Conservation (phyloP, 1,140 invertebrate species). For the Apis laboriosa region DNA sequence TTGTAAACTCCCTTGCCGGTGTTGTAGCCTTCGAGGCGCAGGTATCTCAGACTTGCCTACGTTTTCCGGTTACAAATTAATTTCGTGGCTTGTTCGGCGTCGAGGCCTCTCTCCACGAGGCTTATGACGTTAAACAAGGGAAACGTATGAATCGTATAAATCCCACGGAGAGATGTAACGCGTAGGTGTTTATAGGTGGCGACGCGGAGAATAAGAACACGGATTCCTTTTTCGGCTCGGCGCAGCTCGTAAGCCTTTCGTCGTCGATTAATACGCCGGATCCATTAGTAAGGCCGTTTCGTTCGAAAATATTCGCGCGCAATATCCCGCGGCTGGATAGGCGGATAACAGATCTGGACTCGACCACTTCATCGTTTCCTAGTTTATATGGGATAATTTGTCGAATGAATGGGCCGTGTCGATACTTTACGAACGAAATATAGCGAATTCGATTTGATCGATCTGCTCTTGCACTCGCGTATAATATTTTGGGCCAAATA, state of each 20-base stretch:
- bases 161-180: slow-evolving; percentile 38
- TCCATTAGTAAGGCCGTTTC: background rate
- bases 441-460: no score
- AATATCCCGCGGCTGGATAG: background rate
- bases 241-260: slow-evolving; percentile 1
- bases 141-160: slow-evolving; percentile 14
- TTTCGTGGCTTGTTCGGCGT: slow-evolving; percentile 43
- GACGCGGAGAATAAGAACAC: slow-evolving; percentile 6
- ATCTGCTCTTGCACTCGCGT: no score
- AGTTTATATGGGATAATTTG: background rate
- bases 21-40: background rate
- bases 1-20: background rate
- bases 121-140: slow-evolving; percentile 48
- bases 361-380: background rate
- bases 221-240: slow-evolving; percentile 11
- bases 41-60: slow-evolving; percentile 30
- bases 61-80: slow-evolving; percentile 64
- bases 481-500: background rate
- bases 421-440: background rate
- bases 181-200: slow-evolving; percentile 35
- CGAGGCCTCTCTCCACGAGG: slow-evolving; percentile 6
- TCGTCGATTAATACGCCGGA: slow-evolving; percentile 23
- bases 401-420: background rate
- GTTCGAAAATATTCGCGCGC: background rate
- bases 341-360: background rate